Conservation (phyloP, 2,113 vertebrate genomes). For the Cheirogaleus medius region DNA sequence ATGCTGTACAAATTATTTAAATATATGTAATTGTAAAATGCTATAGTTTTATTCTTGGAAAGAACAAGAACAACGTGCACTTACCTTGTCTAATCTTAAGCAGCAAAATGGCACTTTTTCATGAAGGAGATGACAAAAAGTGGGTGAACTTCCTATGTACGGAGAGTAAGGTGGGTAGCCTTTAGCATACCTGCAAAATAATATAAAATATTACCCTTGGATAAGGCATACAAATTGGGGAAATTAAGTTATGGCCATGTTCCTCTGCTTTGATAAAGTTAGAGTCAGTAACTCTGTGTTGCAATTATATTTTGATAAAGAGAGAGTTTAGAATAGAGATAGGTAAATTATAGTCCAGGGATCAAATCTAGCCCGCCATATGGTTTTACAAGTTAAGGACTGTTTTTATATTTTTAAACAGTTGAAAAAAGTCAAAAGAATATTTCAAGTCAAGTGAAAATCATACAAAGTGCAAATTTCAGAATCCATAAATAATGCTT, state of each 20-base stretch:
- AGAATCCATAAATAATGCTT: not conserved
- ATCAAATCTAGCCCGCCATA: not conserved
- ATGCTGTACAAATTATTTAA: not conserved
- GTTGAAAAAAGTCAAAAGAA: not conserved
- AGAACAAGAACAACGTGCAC: not conserved
- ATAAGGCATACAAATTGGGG: not conserved
- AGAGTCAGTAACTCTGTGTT: not conserved
- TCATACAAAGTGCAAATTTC: not conserved
- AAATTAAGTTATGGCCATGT: too few relatives aligned
- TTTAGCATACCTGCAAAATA: slow-evolving; percentile 92
- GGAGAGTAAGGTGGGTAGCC: slow-evolving; percentile 98
- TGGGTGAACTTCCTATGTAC: slow-evolving; percentile 98
- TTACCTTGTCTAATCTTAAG: slow-evolving; percentile 95
- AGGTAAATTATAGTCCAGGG: not conserved
- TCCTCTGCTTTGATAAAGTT: not conserved
- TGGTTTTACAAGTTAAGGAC: not conserved
- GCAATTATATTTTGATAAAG: not conserved
- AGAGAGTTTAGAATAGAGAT: not conserved
- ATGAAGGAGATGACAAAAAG: slow-evolving; percentile 95
- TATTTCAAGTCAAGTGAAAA: not conserved
- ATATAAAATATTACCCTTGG: not conserved
- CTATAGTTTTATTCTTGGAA: not conserved
- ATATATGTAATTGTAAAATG: not conserved
- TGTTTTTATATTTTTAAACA: not conserved
- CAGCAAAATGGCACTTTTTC: slow-evolving; percentile 98